Evolutionary conservation across 1,140 invertebrate genomes (phyloP), one percentile per base, ranked within the genome.

Genomic region (Drosophila micromelanica): DNA sequence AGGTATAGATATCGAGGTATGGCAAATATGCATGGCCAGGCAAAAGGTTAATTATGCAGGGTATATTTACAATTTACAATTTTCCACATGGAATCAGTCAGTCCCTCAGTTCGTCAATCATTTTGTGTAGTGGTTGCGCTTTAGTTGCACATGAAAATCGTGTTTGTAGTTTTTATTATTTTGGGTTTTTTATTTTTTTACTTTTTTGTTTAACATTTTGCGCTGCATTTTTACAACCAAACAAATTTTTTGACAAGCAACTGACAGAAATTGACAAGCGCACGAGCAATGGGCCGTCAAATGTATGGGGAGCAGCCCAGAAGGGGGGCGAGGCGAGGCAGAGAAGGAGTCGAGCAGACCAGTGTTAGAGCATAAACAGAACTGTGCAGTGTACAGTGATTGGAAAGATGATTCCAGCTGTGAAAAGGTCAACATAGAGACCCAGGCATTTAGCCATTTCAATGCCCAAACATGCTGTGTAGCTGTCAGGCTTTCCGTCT

Each of bases 221-320:
- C 79, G 71, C 82, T 89, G 76, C 76, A 87, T 74, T 82, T 85
- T 81, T 89, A 70, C 49, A 82, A 57, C 71, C 71, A 87, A 87
- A 87, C 82, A 87, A 89, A 86, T 86, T 86, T 87, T 87, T 87
- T 89, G 84, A 87, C 84, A 87, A 87, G 84, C 84, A 89, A 87
- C 82, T 87, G 82, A 89, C 82, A 87, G 82, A 82, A 89, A 87
- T 89, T 87, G 82, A 87, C 82, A 86, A 82, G 82, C 80, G 65
- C 64, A 84, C 80, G 80, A 84, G 73, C 80, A 84, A 80, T 85
- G 80, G 76, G 49, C 76, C 63, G 45, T 30, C 60, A 76, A 73
- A 84, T 80, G 68, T 59, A 70, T 51, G 48, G 60, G 42, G 76
- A 69, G 55, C 79, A 51, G 49, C 46, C 27, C 27, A 55, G 37